phyloP scores from a whole-genome alignment of 2,888 invertebrate genomes.

The Xestia c-nigrum region DNA sequence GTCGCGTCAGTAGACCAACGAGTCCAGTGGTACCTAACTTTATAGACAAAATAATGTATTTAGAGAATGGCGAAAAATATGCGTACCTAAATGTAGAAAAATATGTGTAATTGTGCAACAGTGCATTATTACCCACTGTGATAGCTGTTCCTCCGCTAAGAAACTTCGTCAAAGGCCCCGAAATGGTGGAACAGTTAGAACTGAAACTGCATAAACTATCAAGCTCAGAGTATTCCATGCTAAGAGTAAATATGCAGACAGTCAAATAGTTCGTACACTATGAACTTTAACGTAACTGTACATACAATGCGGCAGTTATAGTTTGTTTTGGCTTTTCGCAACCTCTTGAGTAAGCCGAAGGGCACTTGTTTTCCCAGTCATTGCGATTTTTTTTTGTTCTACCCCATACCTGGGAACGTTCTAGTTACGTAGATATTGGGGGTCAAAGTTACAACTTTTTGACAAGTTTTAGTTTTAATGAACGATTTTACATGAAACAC shows the following conservation, averaged over 20 bases:
- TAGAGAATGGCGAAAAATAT: too few species aligned
- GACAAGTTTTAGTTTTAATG: too few species aligned
- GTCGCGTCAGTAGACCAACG: neutral
- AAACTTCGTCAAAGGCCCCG: neutral
- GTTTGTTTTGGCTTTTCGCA: neutral
- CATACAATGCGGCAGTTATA: neutral
- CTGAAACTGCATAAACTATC: neutral
- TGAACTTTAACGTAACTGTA: neutral
- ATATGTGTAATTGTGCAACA: neutral
- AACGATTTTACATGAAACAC: too few species aligned
- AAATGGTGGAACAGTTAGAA: neutral
- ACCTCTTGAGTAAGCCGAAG: too few species aligned
- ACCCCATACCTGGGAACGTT: too few species aligned
- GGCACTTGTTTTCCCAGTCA: too few species aligned
- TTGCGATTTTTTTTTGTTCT: too few species aligned
- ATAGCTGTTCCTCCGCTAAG: neutral
- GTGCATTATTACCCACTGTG: neutral
- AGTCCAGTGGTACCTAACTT: neutral
- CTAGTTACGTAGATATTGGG: too few species aligned
- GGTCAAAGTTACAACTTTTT: too few species aligned
- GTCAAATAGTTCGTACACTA: neutral
- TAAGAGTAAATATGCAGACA: constrained; percentile 1
- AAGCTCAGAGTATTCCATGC: neutral
- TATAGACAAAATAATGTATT: neutral
- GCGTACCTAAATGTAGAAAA: too few species aligned